Percentiles rank a stretch among this genome's conserved stretches.
Conservation (phyloP, 2,888 invertebrate genomes). For the Gymnoscelis rufifasciata region DNA sequence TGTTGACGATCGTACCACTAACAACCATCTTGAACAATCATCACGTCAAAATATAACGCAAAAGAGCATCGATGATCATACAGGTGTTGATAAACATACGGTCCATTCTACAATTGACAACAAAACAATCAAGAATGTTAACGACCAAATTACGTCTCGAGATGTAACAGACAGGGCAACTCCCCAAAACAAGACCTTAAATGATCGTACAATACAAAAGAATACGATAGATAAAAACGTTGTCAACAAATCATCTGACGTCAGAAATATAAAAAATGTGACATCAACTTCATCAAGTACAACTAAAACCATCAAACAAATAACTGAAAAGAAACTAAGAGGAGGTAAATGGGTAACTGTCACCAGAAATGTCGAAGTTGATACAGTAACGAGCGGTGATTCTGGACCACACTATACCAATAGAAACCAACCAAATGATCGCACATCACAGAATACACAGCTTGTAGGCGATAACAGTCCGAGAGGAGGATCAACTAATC, state of each 20-base stretch:
- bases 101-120: conserved; percentile 17
- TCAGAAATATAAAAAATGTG: conserved; percentile 48
- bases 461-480: conserved; percentile 36
- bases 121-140: conserved; percentile 32
- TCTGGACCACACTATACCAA: conserved; percentile 24
- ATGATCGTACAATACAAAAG: conserved; percentile 43
- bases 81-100: conserved; percentile 7
- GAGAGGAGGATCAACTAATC: conserved; percentile 42
- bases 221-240: conserved; percentile 44
- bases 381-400: conserved; percentile 58
- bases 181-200: conserved; percentile 32
- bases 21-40: conserved; percentile 16
- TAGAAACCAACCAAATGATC: conserved; percentile 27
- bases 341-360: conserved; percentile 74
- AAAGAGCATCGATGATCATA: conserved; percentile 21
- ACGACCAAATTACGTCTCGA: conserved; percentile 32
- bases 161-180: conserved; percentile 39
- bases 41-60: conserved; percentile 9
- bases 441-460: conserved; percentile 27
- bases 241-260: conserved; percentile 50
- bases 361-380: conserved; percentile 83
- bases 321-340: conserved; percentile 77
- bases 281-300: conserved; percentile 59
- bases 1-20: conserved; percentile 30
- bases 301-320: conserved; percentile 75